A percentile compares a stretch with the other conserved stretches of the same genome.
Conservation (phyloP, 2,888 invertebrate species). For the Prosapia bicincta region DNA sequence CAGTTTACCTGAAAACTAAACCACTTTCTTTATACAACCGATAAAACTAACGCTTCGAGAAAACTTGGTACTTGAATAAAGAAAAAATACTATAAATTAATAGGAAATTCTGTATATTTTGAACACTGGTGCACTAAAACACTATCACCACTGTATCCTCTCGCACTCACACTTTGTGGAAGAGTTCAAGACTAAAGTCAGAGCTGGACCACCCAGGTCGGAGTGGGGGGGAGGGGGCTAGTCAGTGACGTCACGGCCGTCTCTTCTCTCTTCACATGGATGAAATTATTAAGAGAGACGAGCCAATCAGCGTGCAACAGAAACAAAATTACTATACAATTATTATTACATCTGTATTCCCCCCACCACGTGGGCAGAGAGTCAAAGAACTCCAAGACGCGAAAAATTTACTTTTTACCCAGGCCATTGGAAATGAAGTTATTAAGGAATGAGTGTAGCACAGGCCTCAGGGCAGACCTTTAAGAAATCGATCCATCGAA, state of each 20-base stretch:
- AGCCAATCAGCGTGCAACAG: constrained; percentile 33
- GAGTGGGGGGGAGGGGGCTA: background rate
- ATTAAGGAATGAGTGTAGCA: too few relatives aligned
- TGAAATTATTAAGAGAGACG: constrained; percentile 39
- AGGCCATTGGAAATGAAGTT: too few relatives aligned
- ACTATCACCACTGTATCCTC: background rate
- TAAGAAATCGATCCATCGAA: too few relatives aligned
- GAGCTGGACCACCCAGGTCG: background rate
- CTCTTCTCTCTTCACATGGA: constrained; percentile 10
- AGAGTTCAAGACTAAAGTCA: background rate
- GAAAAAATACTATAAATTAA: too few relatives aligned
- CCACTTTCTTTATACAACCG: too few relatives aligned
- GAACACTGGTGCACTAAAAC: too few relatives aligned
- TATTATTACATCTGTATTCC: background rate
- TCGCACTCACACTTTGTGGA: background rate
- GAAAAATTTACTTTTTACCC: too few relatives aligned
- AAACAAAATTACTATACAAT: background rate
- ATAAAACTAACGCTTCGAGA: too few relatives aligned
- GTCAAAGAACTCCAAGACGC: background rate
- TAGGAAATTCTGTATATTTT: too few relatives aligned
- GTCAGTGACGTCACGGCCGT: constrained; percentile 3
- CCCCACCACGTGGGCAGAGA: background rate
- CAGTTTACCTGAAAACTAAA: too few relatives aligned
- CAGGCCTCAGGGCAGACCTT: too few relatives aligned
- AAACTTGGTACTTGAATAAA: too few relatives aligned